Conservation (phyloP, 2,113 vertebrate genomes). For the Eira barbara region DNA sequence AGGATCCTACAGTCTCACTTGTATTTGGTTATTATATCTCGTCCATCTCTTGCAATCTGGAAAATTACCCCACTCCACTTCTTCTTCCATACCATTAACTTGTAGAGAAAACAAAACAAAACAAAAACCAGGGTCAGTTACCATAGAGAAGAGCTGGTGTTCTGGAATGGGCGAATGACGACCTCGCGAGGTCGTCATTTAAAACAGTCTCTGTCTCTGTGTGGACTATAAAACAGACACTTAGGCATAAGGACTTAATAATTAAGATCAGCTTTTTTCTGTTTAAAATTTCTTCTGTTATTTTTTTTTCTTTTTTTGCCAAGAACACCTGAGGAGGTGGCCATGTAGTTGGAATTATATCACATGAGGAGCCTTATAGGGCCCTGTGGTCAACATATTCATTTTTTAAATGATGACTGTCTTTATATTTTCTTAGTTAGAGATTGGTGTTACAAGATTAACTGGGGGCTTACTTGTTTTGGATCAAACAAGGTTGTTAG, state of each 20-base stretch:
- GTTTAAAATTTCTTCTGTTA: too few relatives aligned
- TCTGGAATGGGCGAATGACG: neutral
- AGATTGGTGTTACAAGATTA: neutral
- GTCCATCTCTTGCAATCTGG: neutral
- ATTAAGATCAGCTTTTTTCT: neutral
- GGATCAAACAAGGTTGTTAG: neutral
- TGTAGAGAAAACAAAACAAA: neutral
- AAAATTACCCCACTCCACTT: neutral
- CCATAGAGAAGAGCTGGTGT: neutral
- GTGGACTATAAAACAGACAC: neutral
- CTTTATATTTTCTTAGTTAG: neutral
- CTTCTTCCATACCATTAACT: neutral
- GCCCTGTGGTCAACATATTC: neutral
- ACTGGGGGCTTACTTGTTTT: neutral
- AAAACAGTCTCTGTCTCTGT: neutral
- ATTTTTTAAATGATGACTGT: neutral
- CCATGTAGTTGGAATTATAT: neutral
- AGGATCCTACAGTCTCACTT: neutral
- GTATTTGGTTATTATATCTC: neutral
- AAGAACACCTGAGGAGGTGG: neutral
- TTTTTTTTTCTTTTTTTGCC: neutral
- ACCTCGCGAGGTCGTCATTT: neutral
- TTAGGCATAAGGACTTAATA: neutral
- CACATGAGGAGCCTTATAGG: neutral
- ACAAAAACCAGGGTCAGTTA: neutral